Percentiles rank a stretch among this genome's conserved stretches.
Evolutionary conservation across 2,113 vertebrate genomes (phyloP).

Genomic region (Pycnonotus jocosus): DNA sequence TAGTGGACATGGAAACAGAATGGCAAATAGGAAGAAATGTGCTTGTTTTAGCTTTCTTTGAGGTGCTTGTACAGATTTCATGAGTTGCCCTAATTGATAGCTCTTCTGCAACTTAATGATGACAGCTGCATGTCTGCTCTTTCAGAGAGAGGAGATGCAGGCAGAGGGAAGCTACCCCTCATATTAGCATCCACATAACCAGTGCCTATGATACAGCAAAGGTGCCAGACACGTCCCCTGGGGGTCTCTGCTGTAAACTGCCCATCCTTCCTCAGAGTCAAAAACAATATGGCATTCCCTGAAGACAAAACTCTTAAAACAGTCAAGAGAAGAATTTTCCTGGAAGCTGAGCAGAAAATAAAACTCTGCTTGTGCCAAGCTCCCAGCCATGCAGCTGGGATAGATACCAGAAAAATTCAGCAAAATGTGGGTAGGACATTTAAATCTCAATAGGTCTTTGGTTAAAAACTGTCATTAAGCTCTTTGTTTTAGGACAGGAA

Average conservation of each 20-base stretch:
- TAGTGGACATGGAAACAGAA: neutral
- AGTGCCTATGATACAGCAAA: neutral
- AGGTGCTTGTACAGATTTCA: neutral
- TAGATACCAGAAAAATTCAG: neutral
- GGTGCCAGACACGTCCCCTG: neutral
- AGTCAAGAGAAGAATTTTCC: neutral
- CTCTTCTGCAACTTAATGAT: neutral
- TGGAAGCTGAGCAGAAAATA: neutral
- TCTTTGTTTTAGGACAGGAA: neutral
- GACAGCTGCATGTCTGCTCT: neutral
- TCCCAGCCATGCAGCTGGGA: neutral
- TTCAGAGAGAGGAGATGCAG: neutral
- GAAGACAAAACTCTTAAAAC: neutral
- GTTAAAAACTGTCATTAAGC: neutral
- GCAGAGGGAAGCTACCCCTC: neutral
- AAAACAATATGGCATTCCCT: rapidly evolving
- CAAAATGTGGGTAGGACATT: neutral
- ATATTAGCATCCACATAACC: neutral
- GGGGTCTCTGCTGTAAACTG: neutral
- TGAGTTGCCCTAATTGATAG: neutral
- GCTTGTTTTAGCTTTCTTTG: neutral
- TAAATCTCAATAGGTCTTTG: neutral
- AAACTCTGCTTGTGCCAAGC: neutral
- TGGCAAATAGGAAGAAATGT: neutral
- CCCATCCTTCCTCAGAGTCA: neutral